phyloP scores from a whole-genome alignment of 2,888 invertebrate genomes.

The Crossocerus cetratus region DNA sequence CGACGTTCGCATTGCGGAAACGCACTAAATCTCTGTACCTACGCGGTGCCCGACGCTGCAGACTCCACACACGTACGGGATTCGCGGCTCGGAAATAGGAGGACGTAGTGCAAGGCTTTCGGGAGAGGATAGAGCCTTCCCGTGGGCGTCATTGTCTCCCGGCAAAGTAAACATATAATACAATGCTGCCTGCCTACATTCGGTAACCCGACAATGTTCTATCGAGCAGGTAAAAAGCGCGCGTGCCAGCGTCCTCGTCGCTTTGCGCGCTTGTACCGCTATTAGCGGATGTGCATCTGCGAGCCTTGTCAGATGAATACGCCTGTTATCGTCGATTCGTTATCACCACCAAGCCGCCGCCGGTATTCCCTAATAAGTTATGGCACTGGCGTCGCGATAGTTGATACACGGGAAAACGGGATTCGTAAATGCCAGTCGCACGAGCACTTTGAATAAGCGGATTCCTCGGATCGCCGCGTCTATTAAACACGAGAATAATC shows the following conservation, averaged over 20 bases:
- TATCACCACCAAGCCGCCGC: background rate
- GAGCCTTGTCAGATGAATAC: background rate
- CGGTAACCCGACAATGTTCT: conserved; percentile 9
- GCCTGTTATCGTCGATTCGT: background rate
- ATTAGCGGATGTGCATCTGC: background rate
- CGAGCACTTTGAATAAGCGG: background rate
- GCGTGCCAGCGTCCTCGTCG: background rate
- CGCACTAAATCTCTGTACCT: conserved; percentile 24
- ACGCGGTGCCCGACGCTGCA: background rate
- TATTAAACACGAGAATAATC: background rate
- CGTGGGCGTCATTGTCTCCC: conserved; percentile 40
- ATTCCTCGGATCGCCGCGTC: background rate
- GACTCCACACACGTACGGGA: conserved; percentile 21
- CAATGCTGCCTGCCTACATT: conserved; percentile 28
- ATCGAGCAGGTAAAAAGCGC: conserved; percentile 1
- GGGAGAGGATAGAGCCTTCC: conserved; percentile 11
- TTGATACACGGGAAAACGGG: background rate
- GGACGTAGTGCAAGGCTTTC: conserved; percentile 24
- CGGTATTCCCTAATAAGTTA: background rate
- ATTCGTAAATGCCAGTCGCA: background rate
- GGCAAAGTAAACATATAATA: conserved; percentile 21
- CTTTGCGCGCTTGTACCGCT: background rate
- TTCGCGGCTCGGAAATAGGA: conserved; percentile 7
- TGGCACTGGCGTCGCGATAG: background rate
- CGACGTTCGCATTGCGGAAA: background rate